Conservation (phyloP, 2,888 invertebrate species). For the Brassicogethes aeneus region DNA sequence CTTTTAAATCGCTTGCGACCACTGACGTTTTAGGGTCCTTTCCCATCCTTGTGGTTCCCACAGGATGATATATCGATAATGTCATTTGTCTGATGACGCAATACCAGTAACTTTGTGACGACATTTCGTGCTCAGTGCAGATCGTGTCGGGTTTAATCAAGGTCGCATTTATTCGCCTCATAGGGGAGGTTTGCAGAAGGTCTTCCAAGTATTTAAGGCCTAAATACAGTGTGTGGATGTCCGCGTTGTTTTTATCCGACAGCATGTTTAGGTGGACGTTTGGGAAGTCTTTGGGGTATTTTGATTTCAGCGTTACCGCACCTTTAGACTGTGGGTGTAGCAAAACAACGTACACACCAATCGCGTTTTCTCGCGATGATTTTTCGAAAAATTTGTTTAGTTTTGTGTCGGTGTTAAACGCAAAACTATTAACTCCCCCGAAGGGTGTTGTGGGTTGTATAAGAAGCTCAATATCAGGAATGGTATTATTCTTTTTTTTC, state of each 20-base stretch:
- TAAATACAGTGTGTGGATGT: neutral
- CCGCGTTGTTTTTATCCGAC: neutral
- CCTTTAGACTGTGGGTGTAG: constrained; percentile 1
- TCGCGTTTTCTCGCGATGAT: too few relatives aligned
- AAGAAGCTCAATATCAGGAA: constrained; percentile 1
- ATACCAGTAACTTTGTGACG: constrained; percentile 4
- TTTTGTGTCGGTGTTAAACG: neutral
- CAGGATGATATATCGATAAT: neutral
- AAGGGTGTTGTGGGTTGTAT: too few relatives aligned
- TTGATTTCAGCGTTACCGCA: constrained; percentile 1
- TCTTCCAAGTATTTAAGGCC: constrained; percentile 39
- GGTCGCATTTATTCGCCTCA: constrained; percentile 31
- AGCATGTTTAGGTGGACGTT: neutral
- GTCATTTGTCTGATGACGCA: neutral
- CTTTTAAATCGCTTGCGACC: constrained; percentile 1
- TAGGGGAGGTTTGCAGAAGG: constrained; percentile 36
- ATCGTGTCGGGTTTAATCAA: neutral
- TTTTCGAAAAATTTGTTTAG: too few relatives aligned
- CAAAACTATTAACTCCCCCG: too few relatives aligned
- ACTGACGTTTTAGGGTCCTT: neutral
- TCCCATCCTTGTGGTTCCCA: constrained; percentile 57
- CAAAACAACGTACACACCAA: neutral
- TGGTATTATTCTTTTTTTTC: constrained; percentile 4
- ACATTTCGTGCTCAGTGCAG: neutral
- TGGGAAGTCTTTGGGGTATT: constrained; percentile 1